phyloP scores from a whole-genome alignment of 1,140 invertebrate genomes.

The Hypsibius dujardini region DNA sequence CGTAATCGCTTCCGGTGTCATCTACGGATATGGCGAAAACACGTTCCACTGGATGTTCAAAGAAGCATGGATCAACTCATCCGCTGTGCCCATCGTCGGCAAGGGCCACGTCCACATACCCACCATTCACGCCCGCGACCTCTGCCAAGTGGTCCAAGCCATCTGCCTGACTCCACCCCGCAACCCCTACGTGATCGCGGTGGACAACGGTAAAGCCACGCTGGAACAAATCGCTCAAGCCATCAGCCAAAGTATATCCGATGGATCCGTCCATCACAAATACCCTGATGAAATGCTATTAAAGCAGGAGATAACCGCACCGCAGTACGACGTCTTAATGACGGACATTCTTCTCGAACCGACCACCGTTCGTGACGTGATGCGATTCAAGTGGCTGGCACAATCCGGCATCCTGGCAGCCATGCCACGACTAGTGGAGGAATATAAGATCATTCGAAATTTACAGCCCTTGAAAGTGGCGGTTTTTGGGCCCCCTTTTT shows the following conservation, averaged over 20 bases:
- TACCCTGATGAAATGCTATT: background rate
- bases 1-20: background rate
- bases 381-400: background rate
- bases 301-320: background rate
- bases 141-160: background rate
- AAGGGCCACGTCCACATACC: background rate
- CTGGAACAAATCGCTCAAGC: background rate
- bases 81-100: background rate
- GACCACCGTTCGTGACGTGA: background rate
- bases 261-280: background rate
- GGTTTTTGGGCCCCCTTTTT: too few relatives aligned
- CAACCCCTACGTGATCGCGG: background rate
- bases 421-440: background rate
- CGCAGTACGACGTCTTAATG: background rate
- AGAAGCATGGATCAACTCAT: background rate
- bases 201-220: background rate
- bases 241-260: background rate
- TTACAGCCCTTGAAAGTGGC: background rate
- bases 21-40: conserved; percentile 9
- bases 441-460: background rate
- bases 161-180: background rate
- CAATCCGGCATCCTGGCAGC: background rate
- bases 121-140: background rate
- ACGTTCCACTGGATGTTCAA: background rate
- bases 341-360: background rate